Conservation (phyloP, 2,113 vertebrate species). For the Rafetus swinhoei region DNA sequence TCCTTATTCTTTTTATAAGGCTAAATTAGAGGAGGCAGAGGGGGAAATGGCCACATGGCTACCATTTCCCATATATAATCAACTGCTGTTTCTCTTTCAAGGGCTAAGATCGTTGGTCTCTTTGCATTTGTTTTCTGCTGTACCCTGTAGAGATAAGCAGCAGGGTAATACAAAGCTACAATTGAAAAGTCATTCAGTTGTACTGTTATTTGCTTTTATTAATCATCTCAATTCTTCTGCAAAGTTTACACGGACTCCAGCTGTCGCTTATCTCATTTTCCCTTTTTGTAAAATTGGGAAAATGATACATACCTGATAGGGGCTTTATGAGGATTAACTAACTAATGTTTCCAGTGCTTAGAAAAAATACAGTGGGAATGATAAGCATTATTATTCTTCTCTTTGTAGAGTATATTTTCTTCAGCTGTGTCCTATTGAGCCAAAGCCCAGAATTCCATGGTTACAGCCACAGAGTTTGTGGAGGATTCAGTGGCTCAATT, state of each 20-base stretch:
- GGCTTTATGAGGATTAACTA: slow-evolving; percentile 64
- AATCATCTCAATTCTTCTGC: slow-evolving; percentile 6
- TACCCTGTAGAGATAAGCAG: not conserved
- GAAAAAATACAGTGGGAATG: slow-evolving; percentile 30
- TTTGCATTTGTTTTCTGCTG: slow-evolving; percentile 5
- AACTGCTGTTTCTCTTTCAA: not conserved
- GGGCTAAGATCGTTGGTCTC: not conserved
- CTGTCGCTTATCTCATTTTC: slow-evolving; percentile 39
- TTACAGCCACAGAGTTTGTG: not conserved
- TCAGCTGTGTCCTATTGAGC: not conserved
- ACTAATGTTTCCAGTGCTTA: not conserved
- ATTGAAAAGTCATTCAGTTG: not conserved
- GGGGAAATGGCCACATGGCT: not conserved
- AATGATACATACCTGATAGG: slow-evolving; percentile 26
- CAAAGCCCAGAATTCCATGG: slow-evolving; percentile 51
- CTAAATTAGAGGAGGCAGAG: not conserved
- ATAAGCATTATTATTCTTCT: slow-evolving; percentile 20
- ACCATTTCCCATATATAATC: not conserved
- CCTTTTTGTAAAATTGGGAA: slow-evolving; percentile 20
- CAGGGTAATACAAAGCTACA: not conserved
- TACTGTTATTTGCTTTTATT: not conserved
- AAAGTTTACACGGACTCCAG: not conserved
- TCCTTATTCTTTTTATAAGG: not conserved
- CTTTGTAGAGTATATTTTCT: slow-evolving; percentile 26
- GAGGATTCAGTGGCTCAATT: slow-evolving; percentile 49